Base-by-base conservation (phyloP, 2,113 vertebrate genomes). In the Notarius quadriscutis region DNA sequence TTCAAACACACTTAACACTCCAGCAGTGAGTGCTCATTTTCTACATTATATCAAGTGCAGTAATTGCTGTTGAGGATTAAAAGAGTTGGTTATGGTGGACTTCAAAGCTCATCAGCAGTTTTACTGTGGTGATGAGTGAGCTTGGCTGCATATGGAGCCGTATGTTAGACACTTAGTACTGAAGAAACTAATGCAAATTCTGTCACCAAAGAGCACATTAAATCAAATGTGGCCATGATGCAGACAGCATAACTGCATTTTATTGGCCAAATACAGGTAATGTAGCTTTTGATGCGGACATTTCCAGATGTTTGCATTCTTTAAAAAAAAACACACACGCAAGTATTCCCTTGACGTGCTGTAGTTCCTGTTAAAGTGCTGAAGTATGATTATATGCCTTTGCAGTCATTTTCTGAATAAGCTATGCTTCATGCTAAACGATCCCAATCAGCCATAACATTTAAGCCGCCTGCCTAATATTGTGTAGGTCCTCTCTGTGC, bases 41-140 rank as follows among this genome's bases (percentile, higher is more conserved):
- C 2, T 58, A 18, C 57, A 62, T 25, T 62, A 60, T 62, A 81
- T 81, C 57, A 25, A 41, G 30, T 22, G 10, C 30, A 48, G 48
- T 60, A 81, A 81, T 81, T 41, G 57, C 79, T 62, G 17, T 55
- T 55, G 51, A 55, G 75, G 75, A 55, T 55, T 81, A 81, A 81
- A 62, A 41, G 15, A 7, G 30, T 22, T 81, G 57, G 57, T 81
- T 81, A 18, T 81, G 30, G 34, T 60, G 78, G 34, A 80, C 27
- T 80, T 81, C 5, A 60, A 7, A 60, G 20, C 18, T 60, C 41
- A 58, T 80, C n/a, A 55, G 15, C 11, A 2, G 11, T 17, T 78
- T 41, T 81, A 11, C 55, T 4, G 22, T 12, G 57, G 41, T 41
- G 60, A 80, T 58, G 58, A 81, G 30, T 12, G 41, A 22, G 7